Conservation (phyloP, 2,113 vertebrate genomes). For the Calidris pugnax region DNA sequence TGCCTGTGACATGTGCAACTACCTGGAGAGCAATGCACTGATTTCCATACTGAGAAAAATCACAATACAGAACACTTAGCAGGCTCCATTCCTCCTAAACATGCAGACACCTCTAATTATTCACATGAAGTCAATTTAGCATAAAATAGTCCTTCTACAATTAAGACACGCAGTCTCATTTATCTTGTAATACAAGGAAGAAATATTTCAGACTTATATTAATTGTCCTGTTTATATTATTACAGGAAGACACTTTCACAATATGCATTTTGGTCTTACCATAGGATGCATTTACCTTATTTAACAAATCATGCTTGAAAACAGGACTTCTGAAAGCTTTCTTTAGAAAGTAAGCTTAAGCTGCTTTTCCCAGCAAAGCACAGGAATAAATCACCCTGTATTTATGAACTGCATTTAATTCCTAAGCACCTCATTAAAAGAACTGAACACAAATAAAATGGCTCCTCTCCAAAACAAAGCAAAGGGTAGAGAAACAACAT, state of each 20-base stretch:
- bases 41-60: background rate
- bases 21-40: background rate
- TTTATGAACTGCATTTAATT: constrained; percentile 61
- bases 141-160: background rate
- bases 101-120: background rate
- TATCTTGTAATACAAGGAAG: background rate
- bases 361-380: constrained; percentile 18
- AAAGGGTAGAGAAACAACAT: constrained; percentile 24
- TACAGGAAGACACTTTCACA: background rate
- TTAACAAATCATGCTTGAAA: constrained; percentile 21
- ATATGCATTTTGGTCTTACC: background rate
- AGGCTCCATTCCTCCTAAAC: background rate
- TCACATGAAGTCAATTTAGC: background rate
- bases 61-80: background rate
- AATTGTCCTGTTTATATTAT: background rate
- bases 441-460: constrained; percentile 26
- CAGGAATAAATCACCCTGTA: constrained; percentile 50
- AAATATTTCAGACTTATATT: constrained; percentile 22
- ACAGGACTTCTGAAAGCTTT: constrained; percentile 7
- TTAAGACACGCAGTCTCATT: background rate
- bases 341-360: constrained; percentile 7
- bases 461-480: constrained; percentile 58
- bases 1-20: background rate
- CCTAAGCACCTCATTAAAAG: constrained; percentile 63
- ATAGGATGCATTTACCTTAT: background rate